Percentiles rank a stretch among this genome's conserved stretches.
These are phyloP conservation scores for Drosophila teissieri DNA, from an alignment of 1,140 invertebrate genomes.

Conservation along the genomic window DNA sequence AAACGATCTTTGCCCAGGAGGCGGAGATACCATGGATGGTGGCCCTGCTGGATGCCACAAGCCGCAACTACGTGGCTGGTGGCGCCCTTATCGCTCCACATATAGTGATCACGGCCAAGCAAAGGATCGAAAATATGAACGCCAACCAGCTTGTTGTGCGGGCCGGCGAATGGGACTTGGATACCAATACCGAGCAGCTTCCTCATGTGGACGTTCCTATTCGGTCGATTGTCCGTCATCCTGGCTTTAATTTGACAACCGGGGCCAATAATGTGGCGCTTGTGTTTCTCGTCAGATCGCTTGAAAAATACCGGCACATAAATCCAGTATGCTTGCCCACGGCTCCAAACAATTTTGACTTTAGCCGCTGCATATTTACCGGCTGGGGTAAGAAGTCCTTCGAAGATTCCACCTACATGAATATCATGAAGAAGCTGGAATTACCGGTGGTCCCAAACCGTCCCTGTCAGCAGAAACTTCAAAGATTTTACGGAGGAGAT, in stretches of 20 bases:
- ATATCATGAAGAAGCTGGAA: constrained; percentile 88
- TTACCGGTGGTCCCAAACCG: constrained; percentile 84
- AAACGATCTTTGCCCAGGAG: constrained; percentile 4
- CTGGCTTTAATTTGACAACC: constrained; percentile 78
- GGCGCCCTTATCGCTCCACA: constrained; percentile 88
- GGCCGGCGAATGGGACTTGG: constrained; percentile 90
- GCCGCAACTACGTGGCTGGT: constrained; percentile 85
- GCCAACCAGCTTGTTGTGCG: constrained; percentile 88
- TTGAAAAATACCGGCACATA: constrained; percentile 86
- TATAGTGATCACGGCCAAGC: constrained; percentile 88
- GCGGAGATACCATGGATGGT: constrained; percentile 95
- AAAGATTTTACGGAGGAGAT: constrained; percentile 24
- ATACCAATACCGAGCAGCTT: constrained; percentile 86
- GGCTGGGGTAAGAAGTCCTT: constrained; percentile 93
- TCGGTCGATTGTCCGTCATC: constrained; percentile 85
- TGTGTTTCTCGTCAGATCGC: constrained; percentile 85
- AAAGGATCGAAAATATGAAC: too few species aligned
- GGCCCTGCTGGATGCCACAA: constrained; percentile 79
- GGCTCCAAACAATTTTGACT: constrained; percentile 58
- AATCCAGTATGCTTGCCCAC: constrained; percentile 87
- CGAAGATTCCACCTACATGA: constrained; percentile 86
- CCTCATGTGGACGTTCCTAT: constrained; percentile 87
- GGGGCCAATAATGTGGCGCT: constrained; percentile 87
- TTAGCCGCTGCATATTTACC: constrained; percentile 88
- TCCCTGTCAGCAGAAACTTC: constrained; percentile 84